Evolutionary conservation across 2,797 vertebrate species (phyloP).

Genomic region (Lycodopsis pacificus): DNA sequence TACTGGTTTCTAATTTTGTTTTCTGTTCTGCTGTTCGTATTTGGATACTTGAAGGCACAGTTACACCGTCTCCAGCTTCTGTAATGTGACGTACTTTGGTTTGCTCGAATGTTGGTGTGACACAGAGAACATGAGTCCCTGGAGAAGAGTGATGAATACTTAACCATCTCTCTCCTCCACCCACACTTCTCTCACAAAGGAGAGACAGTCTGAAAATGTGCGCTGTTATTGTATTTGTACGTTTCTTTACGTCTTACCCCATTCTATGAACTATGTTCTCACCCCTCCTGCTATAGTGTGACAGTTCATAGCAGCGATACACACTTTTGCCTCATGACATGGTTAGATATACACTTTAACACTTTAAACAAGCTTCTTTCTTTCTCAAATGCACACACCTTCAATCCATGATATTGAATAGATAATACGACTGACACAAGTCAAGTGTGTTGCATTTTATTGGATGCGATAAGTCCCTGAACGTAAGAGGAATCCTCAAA

Average conservation of each 20-base stretch:
- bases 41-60: not conserved
- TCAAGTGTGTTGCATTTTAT: not conserved
- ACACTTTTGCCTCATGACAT: not conserved
- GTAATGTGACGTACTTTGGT: not conserved
- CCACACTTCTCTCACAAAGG: not conserved
- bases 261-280: not conserved
- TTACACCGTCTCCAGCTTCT: not conserved
- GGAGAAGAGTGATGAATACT: slow-evolving; percentile 3
- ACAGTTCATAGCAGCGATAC: not conserved
- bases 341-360: not conserved
- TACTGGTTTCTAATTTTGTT: slow-evolving; percentile 34
- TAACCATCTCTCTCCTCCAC: not conserved
- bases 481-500: not conserved
- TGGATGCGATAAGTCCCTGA: not conserved
- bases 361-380: not conserved
- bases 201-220: not conserved
- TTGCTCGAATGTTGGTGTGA: not conserved
- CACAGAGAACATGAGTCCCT: not conserved
- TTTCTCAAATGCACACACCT: not conserved
- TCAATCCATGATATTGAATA: not conserved
- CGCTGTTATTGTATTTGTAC: not conserved
- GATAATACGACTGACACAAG: not conserved
- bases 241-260: not conserved
- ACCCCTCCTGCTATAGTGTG: not conserved
- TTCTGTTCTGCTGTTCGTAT: slow-evolving; percentile 19